phyloP scores from a whole-genome alignment of 2,888 invertebrate species.

The Peribatodes rhomboidaria region DNA sequence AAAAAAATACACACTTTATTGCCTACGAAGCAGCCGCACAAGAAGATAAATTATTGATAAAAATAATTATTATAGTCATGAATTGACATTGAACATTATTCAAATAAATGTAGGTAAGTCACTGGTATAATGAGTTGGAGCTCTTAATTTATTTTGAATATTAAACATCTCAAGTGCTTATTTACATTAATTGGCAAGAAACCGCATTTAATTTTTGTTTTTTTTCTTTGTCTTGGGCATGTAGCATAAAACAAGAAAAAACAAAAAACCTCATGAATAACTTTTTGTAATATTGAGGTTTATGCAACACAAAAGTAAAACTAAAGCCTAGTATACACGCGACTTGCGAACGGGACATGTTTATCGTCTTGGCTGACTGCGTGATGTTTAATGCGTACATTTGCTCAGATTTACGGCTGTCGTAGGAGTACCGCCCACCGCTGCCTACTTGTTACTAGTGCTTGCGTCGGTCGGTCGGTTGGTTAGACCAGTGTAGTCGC shows the following conservation, averaged over 20 bases:
- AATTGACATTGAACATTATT: slow-evolving; percentile 24
- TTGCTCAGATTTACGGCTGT: slow-evolving; percentile 73
- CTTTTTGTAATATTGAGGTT: neutral
- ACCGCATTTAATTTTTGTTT: neutral
- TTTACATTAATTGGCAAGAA: neutral
- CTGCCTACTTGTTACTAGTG: slow-evolving; percentile 56
- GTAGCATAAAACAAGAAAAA: neutral
- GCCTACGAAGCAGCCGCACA: slow-evolving; percentile 9
- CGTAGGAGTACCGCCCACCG: slow-evolving; percentile 67
- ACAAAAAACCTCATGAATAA: neutral
- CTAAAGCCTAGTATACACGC: slow-evolving; percentile 51
- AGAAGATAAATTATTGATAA: slow-evolving; percentile 29
- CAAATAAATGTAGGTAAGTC: slow-evolving; percentile 20
- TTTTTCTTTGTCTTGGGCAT: neutral
- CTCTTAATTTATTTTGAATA: neutral
- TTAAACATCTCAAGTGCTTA: neutral
- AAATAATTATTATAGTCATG: slow-evolving; percentile 2
- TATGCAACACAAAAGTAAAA: slow-evolving; percentile 28
- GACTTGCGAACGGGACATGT: slow-evolving; percentile 61
- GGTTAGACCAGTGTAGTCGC: slow-evolving; percentile 32
- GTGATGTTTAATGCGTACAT: slow-evolving; percentile 65
- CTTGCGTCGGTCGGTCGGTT: slow-evolving; percentile 38
- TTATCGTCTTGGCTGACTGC: slow-evolving; percentile 59
- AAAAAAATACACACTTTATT: slow-evolving; percentile 30
- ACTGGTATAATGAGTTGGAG: slow-evolving; percentile 8